Evolutionary conservation across 2,888 invertebrate species (phyloP).

Genomic region (Drosophila flavopinicola): DNA sequence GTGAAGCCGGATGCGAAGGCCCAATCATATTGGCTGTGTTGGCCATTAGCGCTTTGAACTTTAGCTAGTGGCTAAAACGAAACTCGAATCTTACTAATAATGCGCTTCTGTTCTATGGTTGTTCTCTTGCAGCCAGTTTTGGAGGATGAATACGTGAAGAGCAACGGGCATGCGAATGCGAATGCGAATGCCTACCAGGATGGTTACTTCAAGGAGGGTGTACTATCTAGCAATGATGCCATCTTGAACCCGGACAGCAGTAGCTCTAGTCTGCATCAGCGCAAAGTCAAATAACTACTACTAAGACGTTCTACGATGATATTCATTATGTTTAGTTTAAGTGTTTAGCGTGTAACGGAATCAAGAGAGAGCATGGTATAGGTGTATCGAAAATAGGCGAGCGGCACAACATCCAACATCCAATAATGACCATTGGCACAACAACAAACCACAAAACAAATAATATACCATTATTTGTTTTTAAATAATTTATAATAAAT

Average conservation of each 20-base stretch:
- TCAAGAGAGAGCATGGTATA: constrained; percentile 57
- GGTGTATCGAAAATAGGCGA: constrained; percentile 24
- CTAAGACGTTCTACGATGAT: constrained; percentile 75
- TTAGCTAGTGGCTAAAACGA: constrained; percentile 17
- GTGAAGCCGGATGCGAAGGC: constrained; percentile 78
- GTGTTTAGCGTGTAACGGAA: constrained; percentile 73
- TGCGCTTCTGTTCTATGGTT: neutral
- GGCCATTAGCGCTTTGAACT: constrained; percentile 59
- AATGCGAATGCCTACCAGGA: constrained; percentile 71
- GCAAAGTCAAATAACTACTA: constrained; percentile 84
- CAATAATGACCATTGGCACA: constrained; percentile 28
- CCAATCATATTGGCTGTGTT: constrained; percentile 50
- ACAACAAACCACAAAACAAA: constrained; percentile 12
- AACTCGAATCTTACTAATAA: neutral
- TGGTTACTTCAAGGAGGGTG: constrained; percentile 82
- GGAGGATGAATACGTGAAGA: constrained; percentile 84
- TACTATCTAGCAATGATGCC: constrained; percentile 81
- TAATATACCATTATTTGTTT: constrained; percentile 28
- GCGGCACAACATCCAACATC: constrained; percentile 14
- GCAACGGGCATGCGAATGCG: constrained; percentile 60
- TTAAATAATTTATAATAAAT: constrained; percentile 45
- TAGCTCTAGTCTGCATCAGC: constrained; percentile 84
- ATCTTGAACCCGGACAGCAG: constrained; percentile 83
- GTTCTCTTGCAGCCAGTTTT: constrained; percentile 87
- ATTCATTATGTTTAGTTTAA: constrained; percentile 74